Base-by-base conservation (phyloP, 2,888 invertebrate genomes). In the Eledona agricola region DNA sequence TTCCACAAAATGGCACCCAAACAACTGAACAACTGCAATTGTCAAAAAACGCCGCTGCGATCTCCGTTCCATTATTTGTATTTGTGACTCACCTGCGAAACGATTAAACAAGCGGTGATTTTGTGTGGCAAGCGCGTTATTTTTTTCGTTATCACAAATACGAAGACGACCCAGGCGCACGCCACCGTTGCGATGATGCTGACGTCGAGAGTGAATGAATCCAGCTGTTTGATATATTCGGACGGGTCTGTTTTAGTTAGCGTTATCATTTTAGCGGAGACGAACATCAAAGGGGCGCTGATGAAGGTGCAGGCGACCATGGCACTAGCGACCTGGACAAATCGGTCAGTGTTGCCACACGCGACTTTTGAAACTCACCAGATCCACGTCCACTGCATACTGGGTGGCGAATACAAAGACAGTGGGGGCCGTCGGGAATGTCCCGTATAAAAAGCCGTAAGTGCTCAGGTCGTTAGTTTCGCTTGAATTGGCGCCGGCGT, bases 251-350 rank as follows among this genome's bases (percentile, higher is more conserved):
- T 74, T 61, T 87, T 86, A 34, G 89, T 87, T 31, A 91, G 76
- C 0, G 90, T 88, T 62, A 96, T 91, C 84, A 96, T 88, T 80
- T 93, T 91, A 1, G 96, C 94, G 0, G 96, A 96, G 51, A 96
- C 84, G 72, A 94, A 96, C 91, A 96, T 96, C 64, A 96, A 80
- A 0, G 96, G 96, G 0, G 93, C 96, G 6, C 96, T 95, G 11
- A 96, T 79, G 70, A 96, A 93, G 0, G 96, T 97, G 65, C 95
- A 93, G 1, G 92, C 89, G 2, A 96, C 96, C 92, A 96, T 92
- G 15, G 93, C 90, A 42, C 90, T 92, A 0, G 96, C 95, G 75
- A 96, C 87, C 89, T 93, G 72, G 34, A 79, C 73, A 42, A 17
- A 11, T 17, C n/a, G n/a, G n/a, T 16, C 11, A 6, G 4, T 7